Evolutionary conservation across 2,797 vertebrate genomes (phyloP).

Genomic region (Labroides dimidiatus): DNA sequence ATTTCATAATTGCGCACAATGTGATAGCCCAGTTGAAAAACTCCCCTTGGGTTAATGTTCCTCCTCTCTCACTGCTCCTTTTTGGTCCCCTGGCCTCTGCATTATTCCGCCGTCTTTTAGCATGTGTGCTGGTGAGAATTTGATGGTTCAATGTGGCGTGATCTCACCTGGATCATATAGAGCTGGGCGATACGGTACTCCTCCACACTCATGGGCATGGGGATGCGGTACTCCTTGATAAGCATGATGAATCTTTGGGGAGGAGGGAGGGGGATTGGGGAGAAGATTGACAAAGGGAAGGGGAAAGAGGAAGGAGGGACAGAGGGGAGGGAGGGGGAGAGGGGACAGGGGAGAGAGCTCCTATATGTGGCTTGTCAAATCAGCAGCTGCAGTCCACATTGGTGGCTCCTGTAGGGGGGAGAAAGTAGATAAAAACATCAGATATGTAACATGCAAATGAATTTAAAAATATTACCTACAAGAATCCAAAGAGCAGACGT

Average conservation of each 20-base stretch:
- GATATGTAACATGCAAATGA: not conserved
- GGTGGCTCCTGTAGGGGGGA: conserved; percentile 81
- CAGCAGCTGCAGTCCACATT: conserved; percentile 80
- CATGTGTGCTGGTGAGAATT: conserved; percentile 11
- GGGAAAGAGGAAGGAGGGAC: conserved; percentile 24
- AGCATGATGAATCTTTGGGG: conserved; percentile 88
- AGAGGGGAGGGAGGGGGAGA: conserved; percentile 44
- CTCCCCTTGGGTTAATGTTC: not conserved
- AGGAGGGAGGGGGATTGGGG: conserved; percentile 34
- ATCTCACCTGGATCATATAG: conserved; percentile 98
- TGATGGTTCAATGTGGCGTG: not conserved
- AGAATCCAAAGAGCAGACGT: not conserved
- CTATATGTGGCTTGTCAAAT: conserved; percentile 82
- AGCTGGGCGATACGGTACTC: conserved; percentile 99
- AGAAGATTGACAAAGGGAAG: conserved; percentile 55
- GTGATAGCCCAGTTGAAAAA: conserved; percentile 20
- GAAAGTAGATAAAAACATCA: conserved; percentile 25
- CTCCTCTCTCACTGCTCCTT: not conserved
- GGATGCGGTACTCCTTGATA: conserved; percentile 97
- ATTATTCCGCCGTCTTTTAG: conserved; percentile 2
- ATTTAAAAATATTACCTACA: conserved; percentile 5
- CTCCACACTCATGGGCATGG: conserved; percentile 97
- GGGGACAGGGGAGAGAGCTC: conserved; percentile 54
- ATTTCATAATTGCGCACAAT: conserved; percentile 49
- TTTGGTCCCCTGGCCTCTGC: not conserved